phyloP scores from a whole-genome alignment of 2,797 vertebrate genomes.

The Bradypodion pumilum region DNA sequence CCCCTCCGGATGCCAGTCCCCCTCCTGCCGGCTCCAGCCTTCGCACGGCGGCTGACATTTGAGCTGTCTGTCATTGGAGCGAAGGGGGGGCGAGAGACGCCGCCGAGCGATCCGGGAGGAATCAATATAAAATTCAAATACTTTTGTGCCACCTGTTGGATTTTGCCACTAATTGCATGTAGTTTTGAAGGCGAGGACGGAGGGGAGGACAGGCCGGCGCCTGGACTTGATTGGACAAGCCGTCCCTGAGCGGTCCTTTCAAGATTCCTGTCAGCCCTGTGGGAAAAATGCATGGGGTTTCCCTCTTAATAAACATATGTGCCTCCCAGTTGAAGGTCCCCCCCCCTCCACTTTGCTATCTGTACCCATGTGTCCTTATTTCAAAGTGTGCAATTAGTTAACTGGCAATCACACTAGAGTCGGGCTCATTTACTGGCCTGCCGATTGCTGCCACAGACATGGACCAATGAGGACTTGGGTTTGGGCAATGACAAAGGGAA shows the following conservation, averaged over 20 bases:
- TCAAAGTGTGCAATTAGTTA: background rate
- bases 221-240: background rate
- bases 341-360: background rate
- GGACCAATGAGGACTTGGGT: too few species aligned
- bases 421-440: too few species aligned
- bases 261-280: background rate
- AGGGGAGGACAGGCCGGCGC: background rate
- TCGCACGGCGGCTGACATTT: background rate
- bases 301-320: background rate
- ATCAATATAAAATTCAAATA: constrained; percentile 74
- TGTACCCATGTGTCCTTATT: background rate
- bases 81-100: too few species aligned
- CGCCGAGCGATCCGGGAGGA: constrained; percentile 8
- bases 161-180: constrained; percentile 74
- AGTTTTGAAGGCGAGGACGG: background rate
- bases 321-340: background rate
- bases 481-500: too few species aligned
- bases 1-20: background rate
- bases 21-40: background rate
- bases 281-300: background rate
- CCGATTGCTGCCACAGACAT: too few species aligned
- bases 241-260: background rate
- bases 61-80: constrained; percentile 11
- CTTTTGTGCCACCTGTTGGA: constrained; percentile 85
- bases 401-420: background rate